Evolutionary conservation across 2,113 vertebrate species (phyloP), one percentile per base, ranked within the genome.

Genomic region (Aphelocoma coerulescens): DNA sequence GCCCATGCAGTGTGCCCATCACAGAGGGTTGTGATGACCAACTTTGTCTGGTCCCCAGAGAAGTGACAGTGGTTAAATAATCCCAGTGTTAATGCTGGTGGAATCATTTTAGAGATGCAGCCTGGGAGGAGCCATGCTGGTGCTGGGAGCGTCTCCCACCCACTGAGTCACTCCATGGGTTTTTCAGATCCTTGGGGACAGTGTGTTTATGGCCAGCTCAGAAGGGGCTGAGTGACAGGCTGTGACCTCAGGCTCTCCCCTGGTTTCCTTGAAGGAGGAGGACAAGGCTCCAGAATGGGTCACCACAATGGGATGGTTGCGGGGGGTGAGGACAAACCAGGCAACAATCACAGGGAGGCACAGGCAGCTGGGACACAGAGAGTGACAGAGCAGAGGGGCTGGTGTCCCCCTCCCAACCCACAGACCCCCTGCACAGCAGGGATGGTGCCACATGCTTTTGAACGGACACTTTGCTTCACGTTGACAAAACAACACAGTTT

Each of bases 1-100:
- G 55, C 49, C 52, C 15, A 0, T 33, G 57, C 65, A 33, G 23
- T 0, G 3, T 2, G 5, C 37, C 57, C 2, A 0, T 10, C 2
- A 2, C 44, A 49, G 49, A 37, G 35, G 10, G 22, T 26, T 54
- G 62, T 1, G 7, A 23, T 19, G 67, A 33, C 46, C 49, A 73
- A 0, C 20, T 46, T 21, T 13, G 49, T 48, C 59, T 22, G 35
- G 27, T 69, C 55, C 73, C 49, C 49, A 24, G 67, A 32, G 65
- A 62, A 30, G 28, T 23, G 35, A 10, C 41, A 20, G 37, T 10
- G 54, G 41, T 49, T 48, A 39, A 72, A 63, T 10, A 35, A 76
- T 19, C 24, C 73, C 8, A 2, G 33, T 2, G 0, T 23, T 46
- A 55, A 57, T 1, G 4, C 62, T 35, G 33, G 27, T 22, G 52